phyloP scores from a whole-genome alignment of 2,797 vertebrate genomes.

The Muscicapa comitata region DNA sequence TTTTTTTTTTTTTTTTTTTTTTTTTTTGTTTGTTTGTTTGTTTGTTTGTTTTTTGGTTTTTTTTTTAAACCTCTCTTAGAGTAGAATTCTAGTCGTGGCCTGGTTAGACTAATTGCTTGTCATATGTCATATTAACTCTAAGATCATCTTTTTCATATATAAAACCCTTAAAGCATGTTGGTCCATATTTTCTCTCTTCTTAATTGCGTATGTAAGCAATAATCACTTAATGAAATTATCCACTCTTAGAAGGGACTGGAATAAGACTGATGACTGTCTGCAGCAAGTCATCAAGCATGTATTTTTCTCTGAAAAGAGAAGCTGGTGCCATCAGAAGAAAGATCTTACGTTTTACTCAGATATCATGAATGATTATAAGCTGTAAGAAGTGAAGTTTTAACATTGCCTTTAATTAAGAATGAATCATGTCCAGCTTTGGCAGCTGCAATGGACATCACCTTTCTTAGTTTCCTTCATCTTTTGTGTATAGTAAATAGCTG shows the following conservation, averaged over 20 bases:
- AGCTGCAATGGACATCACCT: neutral
- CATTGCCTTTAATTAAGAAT: neutral
- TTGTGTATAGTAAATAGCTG: neutral
- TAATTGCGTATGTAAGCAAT: constrained; percentile 20
- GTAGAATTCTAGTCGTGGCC: neutral
- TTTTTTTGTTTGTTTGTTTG: neutral
- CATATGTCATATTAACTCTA: neutral
- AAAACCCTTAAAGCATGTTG: neutral
- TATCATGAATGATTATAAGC: neutral
- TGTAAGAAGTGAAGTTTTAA: neutral
- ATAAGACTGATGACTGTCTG: neutral
- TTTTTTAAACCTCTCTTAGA: neutral
- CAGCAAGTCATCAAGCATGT: neutral
- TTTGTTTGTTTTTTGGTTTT: no score
- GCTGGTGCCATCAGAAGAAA: neutral
- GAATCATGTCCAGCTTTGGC: neutral
- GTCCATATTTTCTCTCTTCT: constrained; percentile 18
- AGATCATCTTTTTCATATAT: neutral
- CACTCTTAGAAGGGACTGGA: neutral
- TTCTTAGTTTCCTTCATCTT: neutral
- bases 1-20: neutral
- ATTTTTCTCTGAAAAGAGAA: neutral
- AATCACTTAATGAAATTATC: constrained; percentile 60
- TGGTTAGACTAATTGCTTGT: constrained; percentile 6
- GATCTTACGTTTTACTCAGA: neutral